Evolutionary conservation across 2,888 invertebrate species (phyloP), one percentile per base, ranked within the genome.

Genomic region (Allygus modestus): DNA sequence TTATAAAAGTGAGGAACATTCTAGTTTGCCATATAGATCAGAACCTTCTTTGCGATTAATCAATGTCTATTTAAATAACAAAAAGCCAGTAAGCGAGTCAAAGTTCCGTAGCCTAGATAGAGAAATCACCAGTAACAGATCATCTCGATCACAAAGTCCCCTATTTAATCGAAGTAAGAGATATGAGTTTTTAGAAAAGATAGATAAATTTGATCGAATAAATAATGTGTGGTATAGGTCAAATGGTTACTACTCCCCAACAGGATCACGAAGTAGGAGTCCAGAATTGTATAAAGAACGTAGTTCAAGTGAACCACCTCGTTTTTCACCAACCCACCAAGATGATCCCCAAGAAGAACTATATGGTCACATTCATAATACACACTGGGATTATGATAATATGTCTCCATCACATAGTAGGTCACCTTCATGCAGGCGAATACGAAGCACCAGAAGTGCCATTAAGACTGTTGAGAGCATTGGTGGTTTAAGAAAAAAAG

Each of bases 61-160:
- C 86, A 94, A 93, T 88, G 92, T 94, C 43, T 96, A 95, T 89
- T 91, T 95, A 58, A 92, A 93, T 65, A 92, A 94, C 87, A 94
- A 94, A 86, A 94, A 93, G 88, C 95, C 96, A 5, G 95, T 96
- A 0, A 93, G 94, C 0, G 93, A 94, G 87, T 96, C 95, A 0
- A 94, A 94, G 88, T 96, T 96, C 89, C 93, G 93, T 88, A 92
- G 93, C 87, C 92, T 94, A 91, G 95, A 95, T 88, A 92, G 92
- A 86, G 94, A 91, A 89, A 90, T 89, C 15, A 75, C 85, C 17
- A 85, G 85, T 31, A 81, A 71, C n/a, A 71, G 88, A 23, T 89
- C 90, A 0, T 90, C 91, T 0, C 88, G 92, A 87, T 91, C 92
- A 33, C 91, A 92, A 20, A 94, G 93, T 88, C 93, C 94, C 0